These are phyloP conservation scores for Ptychochromis oligacanthus DNA, from an alignment of 2,113 vertebrate species.

Conservation along the genomic window DNA sequence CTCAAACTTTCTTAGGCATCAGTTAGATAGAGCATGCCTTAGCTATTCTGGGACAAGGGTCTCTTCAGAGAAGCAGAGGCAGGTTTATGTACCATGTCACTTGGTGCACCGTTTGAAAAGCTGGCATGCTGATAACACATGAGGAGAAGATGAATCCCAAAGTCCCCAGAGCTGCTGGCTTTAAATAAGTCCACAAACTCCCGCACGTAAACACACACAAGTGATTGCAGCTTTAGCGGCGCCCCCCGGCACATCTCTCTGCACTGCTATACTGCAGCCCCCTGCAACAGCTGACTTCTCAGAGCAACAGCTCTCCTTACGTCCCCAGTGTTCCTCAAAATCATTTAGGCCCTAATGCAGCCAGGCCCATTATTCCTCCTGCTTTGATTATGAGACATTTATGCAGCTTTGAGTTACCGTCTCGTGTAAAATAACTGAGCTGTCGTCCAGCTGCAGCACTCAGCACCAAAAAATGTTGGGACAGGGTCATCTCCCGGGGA, in stretches of 20 bases:
- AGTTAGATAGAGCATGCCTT: conserved; percentile 71
- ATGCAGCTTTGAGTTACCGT: conserved; percentile 40
- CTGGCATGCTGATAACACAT: conserved; percentile 77
- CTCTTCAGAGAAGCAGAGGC: conserved; percentile 76
- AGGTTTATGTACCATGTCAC: conserved; percentile 80
- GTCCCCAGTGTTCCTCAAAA: conserved; percentile 71
- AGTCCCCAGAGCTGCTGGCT: conserved; percentile 71
- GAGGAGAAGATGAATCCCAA: conserved; percentile 74
- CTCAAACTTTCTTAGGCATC: conserved; percentile 75
- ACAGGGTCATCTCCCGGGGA: background rate
- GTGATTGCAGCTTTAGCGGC: background rate
- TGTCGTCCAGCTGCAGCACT: conserved; percentile 1
- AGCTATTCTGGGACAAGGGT: conserved; percentile 79
- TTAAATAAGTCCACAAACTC: conserved; percentile 75
- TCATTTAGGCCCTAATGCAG: conserved; percentile 60
- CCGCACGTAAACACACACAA: conserved; percentile 44
- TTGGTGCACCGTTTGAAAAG: conserved; percentile 68
- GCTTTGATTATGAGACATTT: conserved; percentile 55
- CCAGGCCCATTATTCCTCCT: conserved; percentile 26
- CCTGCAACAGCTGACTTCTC: conserved; percentile 73
- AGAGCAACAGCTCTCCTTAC: conserved; percentile 68
- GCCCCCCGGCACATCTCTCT: conserved; percentile 68
- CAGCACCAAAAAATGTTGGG: background rate
- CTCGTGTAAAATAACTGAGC: background rate
- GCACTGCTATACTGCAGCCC: conserved; percentile 56